Percentiles rank a stretch among this genome's conserved stretches.
Conservation (phyloP, 2,797 vertebrate species). For the Acropternis orthonyx region DNA sequence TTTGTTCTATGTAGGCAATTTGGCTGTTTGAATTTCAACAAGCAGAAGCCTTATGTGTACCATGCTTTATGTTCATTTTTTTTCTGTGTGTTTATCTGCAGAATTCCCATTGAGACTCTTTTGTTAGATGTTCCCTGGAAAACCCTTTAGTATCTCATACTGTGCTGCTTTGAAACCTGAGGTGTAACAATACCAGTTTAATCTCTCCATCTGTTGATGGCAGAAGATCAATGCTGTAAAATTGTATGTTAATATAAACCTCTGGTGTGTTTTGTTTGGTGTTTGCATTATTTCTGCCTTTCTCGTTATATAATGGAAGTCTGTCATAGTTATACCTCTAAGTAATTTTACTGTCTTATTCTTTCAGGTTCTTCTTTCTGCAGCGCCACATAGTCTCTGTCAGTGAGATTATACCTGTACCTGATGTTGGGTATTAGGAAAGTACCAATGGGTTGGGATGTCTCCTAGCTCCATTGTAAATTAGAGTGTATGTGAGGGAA, state of each 20-base stretch:
- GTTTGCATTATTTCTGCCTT: neutral
- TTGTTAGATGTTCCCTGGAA: neutral
- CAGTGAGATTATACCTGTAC: neutral
- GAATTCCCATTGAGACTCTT: slow-evolving; percentile 35
- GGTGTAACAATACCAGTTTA: slow-evolving; percentile 15
- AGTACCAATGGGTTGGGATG: neutral
- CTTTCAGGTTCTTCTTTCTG: neutral
- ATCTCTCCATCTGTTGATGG: slow-evolving; percentile 50
- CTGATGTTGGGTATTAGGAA: neutral
- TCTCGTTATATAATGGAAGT: neutral
- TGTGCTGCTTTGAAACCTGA: slow-evolving; percentile 18
- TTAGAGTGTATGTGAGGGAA: neutral
- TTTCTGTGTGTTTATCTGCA: neutral
- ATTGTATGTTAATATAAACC: neutral
- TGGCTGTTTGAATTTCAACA: slow-evolving; percentile 32
- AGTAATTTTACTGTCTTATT: neutral
- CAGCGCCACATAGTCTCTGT: neutral
- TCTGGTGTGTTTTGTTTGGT: neutral
- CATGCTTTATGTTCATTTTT: neutral
- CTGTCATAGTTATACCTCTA: neutral
- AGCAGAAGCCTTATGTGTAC: neutral
- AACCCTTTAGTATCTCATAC: slow-evolving; percentile 37
- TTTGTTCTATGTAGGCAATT: slow-evolving; percentile 23
- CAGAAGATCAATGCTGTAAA: slow-evolving; percentile 38
- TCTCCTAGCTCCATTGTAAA: neutral